Base-by-base conservation (phyloP, 2,797 vertebrate genomes). In the Okamejei kenojei region DNA sequence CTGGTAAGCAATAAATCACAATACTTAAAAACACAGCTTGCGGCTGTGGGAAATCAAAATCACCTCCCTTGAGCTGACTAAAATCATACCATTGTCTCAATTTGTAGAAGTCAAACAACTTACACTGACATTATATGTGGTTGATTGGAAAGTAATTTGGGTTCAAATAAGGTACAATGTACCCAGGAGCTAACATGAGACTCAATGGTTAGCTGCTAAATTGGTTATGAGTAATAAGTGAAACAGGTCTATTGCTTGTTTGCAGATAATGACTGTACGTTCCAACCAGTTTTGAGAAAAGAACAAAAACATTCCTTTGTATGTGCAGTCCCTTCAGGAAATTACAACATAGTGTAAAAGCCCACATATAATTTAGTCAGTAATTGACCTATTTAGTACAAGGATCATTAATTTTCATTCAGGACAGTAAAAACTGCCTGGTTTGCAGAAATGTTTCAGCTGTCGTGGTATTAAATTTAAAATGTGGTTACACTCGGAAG, bases 391-490 rank as follows among this genome's bases (percentile, higher is more conserved):
- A 92, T 32, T 73, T 76, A 74, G 21, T 73, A 29, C 6, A 2
- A 76, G 45, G 38, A 71, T 92, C 45, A 76, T 92, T 92, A 45
- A 76, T 92, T 92, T 92, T 92, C 71, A 54, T 74, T 92, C n/a
- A 58, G 71, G 90, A 74, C 68, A 8, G 38, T 74, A n/a, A 92
- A 76, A n/a, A n/a, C n/a, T 92, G 23, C 21, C 15, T 13, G 38
- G 26, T 92, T 92, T n/a, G 74, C 90, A 29, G 76, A 92, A 74
- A 74, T 38, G n/a, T 92, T 92, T 92, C 73, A 32, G 65, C 71
- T 91, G 65, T 54, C 54, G 71, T 73, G 1, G 21, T 54, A 45
- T 76, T 92, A 29, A 21, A 74, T 90, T 84, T 38, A 35, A 90
- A 91, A 54, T 92, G 71, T 38, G 23, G 4, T 21, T 21, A 76